Evolutionary conservation across 2,888 invertebrate species (phyloP), one percentile per base, ranked within the genome.

Genomic region (Limnephilus auricula): DNA sequence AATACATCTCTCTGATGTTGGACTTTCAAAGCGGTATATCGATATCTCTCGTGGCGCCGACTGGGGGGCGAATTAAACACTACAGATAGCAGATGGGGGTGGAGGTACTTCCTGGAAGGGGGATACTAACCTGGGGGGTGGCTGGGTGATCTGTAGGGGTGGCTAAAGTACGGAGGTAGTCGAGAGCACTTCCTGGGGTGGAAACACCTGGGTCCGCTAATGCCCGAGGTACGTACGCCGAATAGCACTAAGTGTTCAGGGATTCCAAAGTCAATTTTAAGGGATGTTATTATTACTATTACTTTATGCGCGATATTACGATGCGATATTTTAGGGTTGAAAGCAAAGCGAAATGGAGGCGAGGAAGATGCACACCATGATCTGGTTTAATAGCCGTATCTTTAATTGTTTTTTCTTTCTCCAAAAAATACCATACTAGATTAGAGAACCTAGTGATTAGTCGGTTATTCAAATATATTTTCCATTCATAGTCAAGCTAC

Each of bases 31-130:
- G 85, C 85, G n/a, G 85, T 78, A 78, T 79, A 88, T 88, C 87
- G 87, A 78, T 88, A 79, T 78, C 87, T 65, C 10, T 37, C 13
- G 87, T 88, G 87, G 87, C 87, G 87, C 87, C 87, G 37, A n/a
- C 34, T 78, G 32, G 86, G 50, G 87, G 78, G 87, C 9, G 79
- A 78, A 88, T 85, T 85, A 85, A 85, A 85, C 85, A 85, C 85
- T 85, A 82, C n/a, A 40, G 37, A 34, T 37, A 30, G 84, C 4
- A n/a, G 37, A 40, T 12, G 45, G 85, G n/a, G 50, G 45, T 6
- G 45, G 50, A 45, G 85, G 40, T 84, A 37, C 37, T n/a, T 25
- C 10, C 25, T 31, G 80, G 18, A 9, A 79, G 79, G 80, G 80
- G 80, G 80, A 32, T 13, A 32, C 79, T 3, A 79, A 80, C n/a